These are phyloP conservation scores for Coenonympha glycerion DNA, from an alignment of 2,888 invertebrate species.

Conservation along the genomic window DNA sequence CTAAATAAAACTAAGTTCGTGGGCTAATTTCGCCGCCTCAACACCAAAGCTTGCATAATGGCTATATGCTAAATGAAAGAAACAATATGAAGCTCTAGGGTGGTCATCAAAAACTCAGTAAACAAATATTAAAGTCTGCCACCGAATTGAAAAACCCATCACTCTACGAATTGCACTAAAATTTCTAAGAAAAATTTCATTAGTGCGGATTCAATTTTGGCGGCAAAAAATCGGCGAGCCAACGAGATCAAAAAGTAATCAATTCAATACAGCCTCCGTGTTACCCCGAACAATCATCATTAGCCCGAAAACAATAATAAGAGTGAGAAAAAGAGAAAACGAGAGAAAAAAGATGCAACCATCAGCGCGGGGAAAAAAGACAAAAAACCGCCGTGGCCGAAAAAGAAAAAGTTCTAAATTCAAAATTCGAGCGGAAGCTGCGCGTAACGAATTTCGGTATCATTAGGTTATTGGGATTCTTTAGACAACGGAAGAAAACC, in stretches of 20 bases:
- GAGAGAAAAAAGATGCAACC: constrained; percentile 36
- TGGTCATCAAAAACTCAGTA: too few relatives aligned
- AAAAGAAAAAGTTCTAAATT: constrained; percentile 56
- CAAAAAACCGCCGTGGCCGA: constrained; percentile 33
- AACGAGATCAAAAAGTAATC: constrained; percentile 31
- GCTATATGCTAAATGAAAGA: too few relatives aligned
- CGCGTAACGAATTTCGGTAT: constrained; percentile 65
- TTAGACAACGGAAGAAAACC: not conserved
- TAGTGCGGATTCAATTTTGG: constrained; percentile 28
- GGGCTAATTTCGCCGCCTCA: too few relatives aligned
- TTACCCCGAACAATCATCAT: constrained; percentile 53
- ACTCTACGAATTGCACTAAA: not conserved
- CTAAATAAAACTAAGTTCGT: too few relatives aligned
- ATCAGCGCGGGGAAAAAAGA: constrained; percentile 36
- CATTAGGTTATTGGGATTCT: constrained; percentile 47
- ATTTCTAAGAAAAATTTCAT: constrained; percentile 30
- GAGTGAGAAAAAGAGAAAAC: constrained; percentile 31
- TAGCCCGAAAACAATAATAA: constrained; percentile 31
- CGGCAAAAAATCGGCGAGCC: constrained; percentile 28
- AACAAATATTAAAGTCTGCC: not conserved
- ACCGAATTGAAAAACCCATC: constrained; percentile 2
- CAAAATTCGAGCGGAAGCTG: constrained; percentile 68
- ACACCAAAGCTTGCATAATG: too few relatives aligned
- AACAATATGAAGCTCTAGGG: too few relatives aligned
- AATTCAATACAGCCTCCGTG: constrained; percentile 49